Evolutionary conservation across 2,113 vertebrate species (phyloP).

Genomic region (Sinocyclocheilus anshuiensis): DNA sequence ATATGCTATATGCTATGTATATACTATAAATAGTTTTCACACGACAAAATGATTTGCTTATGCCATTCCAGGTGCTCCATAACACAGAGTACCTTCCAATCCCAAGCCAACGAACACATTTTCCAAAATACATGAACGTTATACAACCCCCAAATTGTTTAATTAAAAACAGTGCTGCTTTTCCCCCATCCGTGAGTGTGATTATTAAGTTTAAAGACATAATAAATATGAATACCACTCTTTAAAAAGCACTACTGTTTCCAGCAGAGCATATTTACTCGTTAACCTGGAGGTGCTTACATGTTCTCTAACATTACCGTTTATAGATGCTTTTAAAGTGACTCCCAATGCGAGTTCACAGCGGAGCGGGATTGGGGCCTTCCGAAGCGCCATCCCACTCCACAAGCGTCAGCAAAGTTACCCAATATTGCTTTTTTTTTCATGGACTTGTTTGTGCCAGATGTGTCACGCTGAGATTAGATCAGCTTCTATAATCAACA

Average conservation of each 20-base stretch:
- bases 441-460: slow-evolving; percentile 39
- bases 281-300: slow-evolving; percentile 20
- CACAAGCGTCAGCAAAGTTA: slow-evolving; percentile 5
- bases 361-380: neutral
- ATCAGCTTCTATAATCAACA: slow-evolving; percentile 45
- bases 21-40: neutral
- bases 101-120: too few relatives aligned
- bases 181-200: neutral
- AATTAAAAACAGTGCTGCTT: slow-evolving; percentile 21
- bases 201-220: slow-evolving; percentile 24
- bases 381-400: neutral
- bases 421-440: slow-evolving; percentile 30
- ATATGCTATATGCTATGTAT: neutral
- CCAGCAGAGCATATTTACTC: neutral
- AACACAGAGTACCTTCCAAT: neutral
- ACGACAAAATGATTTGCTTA: neutral
- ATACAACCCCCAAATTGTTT: neutral
- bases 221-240: slow-evolving; percentile 8
- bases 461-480: slow-evolving; percentile 42
- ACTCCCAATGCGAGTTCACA: slow-evolving; percentile 5
- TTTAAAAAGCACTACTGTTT: slow-evolving; percentile 16
- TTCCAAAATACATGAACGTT: neutral
- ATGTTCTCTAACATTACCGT: neutral
- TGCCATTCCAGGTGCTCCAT: neutral
- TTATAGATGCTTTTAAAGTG: slow-evolving; percentile 20